Conservation (phyloP, 2,797 vertebrate genomes). For the Oreonectes daqikongensis region DNA sequence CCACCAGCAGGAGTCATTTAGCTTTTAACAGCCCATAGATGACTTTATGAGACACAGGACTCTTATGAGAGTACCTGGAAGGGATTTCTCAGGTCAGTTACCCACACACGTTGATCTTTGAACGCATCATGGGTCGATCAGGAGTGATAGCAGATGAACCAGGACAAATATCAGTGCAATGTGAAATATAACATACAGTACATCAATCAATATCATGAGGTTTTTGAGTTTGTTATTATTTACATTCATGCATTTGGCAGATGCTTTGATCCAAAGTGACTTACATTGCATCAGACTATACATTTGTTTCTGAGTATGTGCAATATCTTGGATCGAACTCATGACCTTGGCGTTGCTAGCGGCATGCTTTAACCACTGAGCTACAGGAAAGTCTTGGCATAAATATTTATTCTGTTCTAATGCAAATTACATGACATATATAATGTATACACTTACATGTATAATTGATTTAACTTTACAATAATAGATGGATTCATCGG, state of each 20-base stretch:
- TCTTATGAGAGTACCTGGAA: background rate
- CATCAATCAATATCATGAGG: too few species aligned
- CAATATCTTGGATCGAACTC: too few species aligned
- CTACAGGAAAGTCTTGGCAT: too few species aligned
- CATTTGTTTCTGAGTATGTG: too few species aligned
- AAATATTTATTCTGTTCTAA: too few species aligned
- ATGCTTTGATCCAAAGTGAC: too few species aligned
- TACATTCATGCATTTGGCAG: too few species aligned
- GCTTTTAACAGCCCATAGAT: constrained; percentile 49
- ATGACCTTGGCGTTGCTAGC: too few species aligned
- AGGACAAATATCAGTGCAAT: background rate
- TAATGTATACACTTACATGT: background rate
- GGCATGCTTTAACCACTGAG: too few species aligned
- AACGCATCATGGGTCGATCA: background rate
- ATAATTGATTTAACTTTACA: background rate
- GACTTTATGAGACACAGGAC: constrained; percentile 43
- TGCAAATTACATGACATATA: too few species aligned
- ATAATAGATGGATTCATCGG: background rate
- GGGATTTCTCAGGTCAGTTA: constrained; percentile 15
- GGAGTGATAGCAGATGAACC: background rate
- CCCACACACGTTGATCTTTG: background rate
- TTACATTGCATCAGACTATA: too few species aligned
- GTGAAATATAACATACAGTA: background rate
- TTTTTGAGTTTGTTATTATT: too few species aligned
- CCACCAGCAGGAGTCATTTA: constrained; percentile 52